Conservation (phyloP, 2,888 invertebrate genomes). For the Cryptosula pallasiana region DNA sequence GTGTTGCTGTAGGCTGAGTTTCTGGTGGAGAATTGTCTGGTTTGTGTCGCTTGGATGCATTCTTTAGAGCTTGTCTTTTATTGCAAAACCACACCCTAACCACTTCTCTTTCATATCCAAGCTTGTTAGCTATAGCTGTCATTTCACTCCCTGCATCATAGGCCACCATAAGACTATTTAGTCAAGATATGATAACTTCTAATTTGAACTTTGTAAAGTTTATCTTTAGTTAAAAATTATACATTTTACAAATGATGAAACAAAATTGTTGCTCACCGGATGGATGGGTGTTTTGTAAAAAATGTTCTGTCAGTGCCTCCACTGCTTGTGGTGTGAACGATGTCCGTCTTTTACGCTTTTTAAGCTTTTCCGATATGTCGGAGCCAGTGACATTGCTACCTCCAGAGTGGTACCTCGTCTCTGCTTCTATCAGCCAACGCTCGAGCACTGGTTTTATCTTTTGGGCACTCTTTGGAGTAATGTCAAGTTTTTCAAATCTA, state of each 20-base stretch:
- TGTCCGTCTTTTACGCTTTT: constrained; percentile 90
- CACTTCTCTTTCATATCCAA: constrained; percentile 95
- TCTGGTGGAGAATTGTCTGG: constrained; percentile 29
- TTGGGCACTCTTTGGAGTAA: constrained; percentile 98
- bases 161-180: no score
- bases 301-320: constrained; percentile 88
- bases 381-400: constrained; percentile 91
- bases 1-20: background rate
- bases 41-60: constrained; percentile 67
- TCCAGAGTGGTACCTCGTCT: constrained; percentile 72
- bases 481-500: constrained; percentile 95
- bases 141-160: constrained; percentile 91
- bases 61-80: constrained; percentile 93
- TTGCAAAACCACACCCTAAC: constrained; percentile 99
- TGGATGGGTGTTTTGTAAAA: constrained; percentile 94
- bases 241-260: background rate
- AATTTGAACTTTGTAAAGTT: no score
- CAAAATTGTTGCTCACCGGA: constrained; percentile 66
- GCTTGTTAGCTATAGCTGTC: constrained; percentile 85
- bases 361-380: constrained; percentile 80
- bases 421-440: constrained; percentile 97
- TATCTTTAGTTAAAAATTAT: no score
- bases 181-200: no score
- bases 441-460: constrained; percentile 98
- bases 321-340: constrained; percentile 95